These are phyloP conservation scores for Steinernema scapterisci DNA, from an alignment of 2,888 invertebrate species.

Conservation along the genomic window DNA sequence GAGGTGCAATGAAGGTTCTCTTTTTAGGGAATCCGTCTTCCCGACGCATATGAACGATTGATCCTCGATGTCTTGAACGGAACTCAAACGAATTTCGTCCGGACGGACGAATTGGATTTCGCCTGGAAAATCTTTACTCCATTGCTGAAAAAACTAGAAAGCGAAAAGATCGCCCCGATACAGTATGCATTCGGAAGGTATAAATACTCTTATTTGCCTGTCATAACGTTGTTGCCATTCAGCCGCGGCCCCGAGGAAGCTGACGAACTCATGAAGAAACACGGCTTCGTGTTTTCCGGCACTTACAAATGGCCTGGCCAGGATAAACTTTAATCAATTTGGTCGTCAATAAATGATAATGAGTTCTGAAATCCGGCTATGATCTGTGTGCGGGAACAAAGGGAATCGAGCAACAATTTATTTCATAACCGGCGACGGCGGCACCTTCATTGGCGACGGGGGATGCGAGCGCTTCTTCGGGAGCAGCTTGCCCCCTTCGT, in stretches of 20 bases:
- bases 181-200: constrained; percentile 78
- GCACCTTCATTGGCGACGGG: no score
- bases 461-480: not conserved
- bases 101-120: constrained; percentile 85
- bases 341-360: no score
- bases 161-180: constrained; percentile 77
- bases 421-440: no score
- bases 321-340: constrained; percentile 45
- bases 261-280: constrained; percentile 79
- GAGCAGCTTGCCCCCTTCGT: not conserved
- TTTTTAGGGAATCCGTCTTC: constrained; percentile 77
- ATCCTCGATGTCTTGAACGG: constrained; percentile 97
- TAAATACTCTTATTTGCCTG: no score
- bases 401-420: no score
- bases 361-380: no score
- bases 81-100: constrained; percentile 98
- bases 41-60: constrained; percentile 96
- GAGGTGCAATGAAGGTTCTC: not conserved
- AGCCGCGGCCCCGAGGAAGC: constrained; percentile 88
- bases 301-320: constrained; percentile 86
- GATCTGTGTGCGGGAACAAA: no score
- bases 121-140: constrained; percentile 80
- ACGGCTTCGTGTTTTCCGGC: constrained; percentile 90
- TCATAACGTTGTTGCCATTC: no score
- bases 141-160: constrained; percentile 84